Evolutionary conservation across 2,113 vertebrate genomes (phyloP).

Genomic region (Plestiodon gilberti): DNA sequence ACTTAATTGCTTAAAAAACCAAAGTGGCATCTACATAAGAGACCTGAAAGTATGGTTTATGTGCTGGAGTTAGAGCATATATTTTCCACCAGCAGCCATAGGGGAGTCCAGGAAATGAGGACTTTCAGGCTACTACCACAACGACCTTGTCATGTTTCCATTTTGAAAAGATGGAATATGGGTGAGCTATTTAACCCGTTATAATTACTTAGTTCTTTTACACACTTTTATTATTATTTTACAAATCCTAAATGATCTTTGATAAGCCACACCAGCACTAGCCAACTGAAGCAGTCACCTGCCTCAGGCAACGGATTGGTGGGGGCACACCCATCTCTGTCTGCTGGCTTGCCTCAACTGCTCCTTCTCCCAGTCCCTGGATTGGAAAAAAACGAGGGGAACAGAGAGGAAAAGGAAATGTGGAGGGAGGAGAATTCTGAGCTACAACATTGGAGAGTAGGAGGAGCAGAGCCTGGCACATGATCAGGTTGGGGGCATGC

Average conservation of each 20-base stretch:
- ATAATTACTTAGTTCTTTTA: not conserved
- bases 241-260: not conserved
- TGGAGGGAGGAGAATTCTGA: too few species aligned
- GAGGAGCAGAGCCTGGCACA: too few species aligned
- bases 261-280: not conserved
- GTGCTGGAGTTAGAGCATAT: constrained; percentile 58
- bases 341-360: too few species aligned
- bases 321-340: too few species aligned
- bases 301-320: too few species aligned
- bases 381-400: too few species aligned
- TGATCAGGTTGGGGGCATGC: too few species aligned
- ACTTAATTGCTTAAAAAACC: constrained; percentile 56
- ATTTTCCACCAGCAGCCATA: constrained; percentile 63
- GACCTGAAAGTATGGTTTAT: constrained; percentile 64
- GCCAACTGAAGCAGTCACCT: too few species aligned
- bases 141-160: constrained; percentile 65
- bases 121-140: constrained; percentile 19
- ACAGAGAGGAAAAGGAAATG: too few species aligned
- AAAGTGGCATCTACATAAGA: constrained; percentile 48
- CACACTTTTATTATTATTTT: not conserved
- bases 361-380: too few species aligned
- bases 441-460: too few species aligned
- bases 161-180: not conserved
- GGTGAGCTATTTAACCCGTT: constrained; percentile 34
- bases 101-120: constrained; percentile 59